Evolutionary conservation across 2,797 vertebrate species (phyloP).

Genomic region (Myiotriccus ornatus): DNA sequence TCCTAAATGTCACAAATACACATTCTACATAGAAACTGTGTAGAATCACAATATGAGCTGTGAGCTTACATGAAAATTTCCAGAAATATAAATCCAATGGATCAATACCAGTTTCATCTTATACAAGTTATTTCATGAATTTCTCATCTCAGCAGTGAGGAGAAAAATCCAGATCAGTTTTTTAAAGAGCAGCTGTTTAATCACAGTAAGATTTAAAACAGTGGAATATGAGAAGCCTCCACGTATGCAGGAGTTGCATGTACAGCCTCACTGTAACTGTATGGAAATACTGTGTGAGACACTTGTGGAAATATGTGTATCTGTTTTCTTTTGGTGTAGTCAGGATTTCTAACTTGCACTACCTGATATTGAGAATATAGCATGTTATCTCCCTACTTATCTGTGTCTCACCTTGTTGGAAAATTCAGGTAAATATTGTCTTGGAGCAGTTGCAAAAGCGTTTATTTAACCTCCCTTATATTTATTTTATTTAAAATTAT

Average conservation of each 20-base stretch:
- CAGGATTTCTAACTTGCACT: neutral
- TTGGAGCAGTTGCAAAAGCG: neutral
- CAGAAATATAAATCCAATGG: neutral
- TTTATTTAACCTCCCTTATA: neutral
- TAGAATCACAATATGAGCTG: neutral
- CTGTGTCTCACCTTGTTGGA: neutral
- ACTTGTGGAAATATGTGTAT: neutral
- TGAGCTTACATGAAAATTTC: neutral
- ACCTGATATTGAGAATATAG: neutral
- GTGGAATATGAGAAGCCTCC: neutral
- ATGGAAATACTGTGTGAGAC: neutral
- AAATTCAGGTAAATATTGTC: neutral
- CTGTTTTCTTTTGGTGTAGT: neutral
- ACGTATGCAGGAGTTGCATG: neutral
- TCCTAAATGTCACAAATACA: neutral
- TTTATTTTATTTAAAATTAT: neutral
- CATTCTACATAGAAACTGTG: neutral
- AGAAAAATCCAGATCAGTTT: neutral
- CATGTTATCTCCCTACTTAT: neutral
- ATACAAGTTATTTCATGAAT: neutral
- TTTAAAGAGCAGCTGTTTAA: neutral
- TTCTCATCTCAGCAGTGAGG: neutral
- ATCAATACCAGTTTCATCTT: neutral
- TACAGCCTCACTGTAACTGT: neutral
- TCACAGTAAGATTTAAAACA: neutral